Evolutionary conservation across 1,140 invertebrate species (phyloP), one percentile per base, ranked within the genome.

Genomic region (Elysia chlorotica): DNA sequence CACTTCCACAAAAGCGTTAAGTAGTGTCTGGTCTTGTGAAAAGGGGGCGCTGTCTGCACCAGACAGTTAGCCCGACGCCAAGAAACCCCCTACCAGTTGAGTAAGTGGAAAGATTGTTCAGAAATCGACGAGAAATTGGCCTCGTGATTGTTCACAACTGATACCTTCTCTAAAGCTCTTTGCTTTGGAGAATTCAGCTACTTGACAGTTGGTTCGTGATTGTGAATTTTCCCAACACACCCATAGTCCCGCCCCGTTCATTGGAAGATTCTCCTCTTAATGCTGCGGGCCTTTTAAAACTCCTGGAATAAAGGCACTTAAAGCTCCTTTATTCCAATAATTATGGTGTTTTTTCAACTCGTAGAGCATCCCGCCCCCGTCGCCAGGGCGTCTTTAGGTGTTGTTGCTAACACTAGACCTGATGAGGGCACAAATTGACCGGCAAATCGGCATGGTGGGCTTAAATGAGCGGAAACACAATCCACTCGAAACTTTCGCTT

Each of bases 401-500:
- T 37, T 70, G 67, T 70, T 70, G 54, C 53, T 59, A 25, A 63
- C 56, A 71, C 69, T 48, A n/a, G n/a, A n/a, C n/a, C n/a, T n/a
- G n/a, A n/a, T n/a, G n/a, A n/a, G n/a, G 38, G 25, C 14, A 57
- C 69, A 71, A 71, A 71, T 71, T 71, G 69, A 71, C 36, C 59
- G 69, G 33, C 69, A 71, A 71, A 71, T 71, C 63, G 59, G 36
- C 63, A 33, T 38, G 37, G 17, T 53, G 28, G 23, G 59, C 19
- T 23, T 59, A 63, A 63, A 71, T 48, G 59, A 71, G 69, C 69
- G 69, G 69, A 71, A 71, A 71, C 57, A 71, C 57, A 62, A 63
- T 71, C 59, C 33, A n/a, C 59, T 71, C 37, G 23, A 48, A 71
- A 63, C 35, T 48, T 61, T 62, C 59, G 1, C 38, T 61, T 62